A percentile compares a stretch with the other conserved stretches of the same genome.
Conservation (phyloP, 2,888 invertebrate species). For the Petrophora chlorosata region DNA sequence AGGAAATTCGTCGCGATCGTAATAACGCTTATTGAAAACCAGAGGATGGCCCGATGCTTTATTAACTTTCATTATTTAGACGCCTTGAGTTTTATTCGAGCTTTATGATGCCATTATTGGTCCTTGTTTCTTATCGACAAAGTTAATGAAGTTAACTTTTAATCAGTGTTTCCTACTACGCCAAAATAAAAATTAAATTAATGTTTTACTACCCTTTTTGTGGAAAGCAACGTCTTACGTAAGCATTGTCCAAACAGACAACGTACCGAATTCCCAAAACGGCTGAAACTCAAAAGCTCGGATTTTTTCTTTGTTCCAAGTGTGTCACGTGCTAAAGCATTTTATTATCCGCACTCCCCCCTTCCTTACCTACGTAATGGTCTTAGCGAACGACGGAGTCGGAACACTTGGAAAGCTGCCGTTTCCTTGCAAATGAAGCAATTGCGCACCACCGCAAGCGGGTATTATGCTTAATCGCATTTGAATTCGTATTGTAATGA, state of each 20-base stretch:
- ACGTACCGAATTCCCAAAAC: constrained; percentile 21
- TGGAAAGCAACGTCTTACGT: too few relatives aligned
- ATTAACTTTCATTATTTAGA: constrained; percentile 15
- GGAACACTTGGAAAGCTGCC: constrained; percentile 45
- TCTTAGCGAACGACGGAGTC: constrained; percentile 44
- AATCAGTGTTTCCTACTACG: too few relatives aligned
- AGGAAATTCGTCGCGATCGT: constrained; percentile 33
- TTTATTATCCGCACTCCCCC: constrained; percentile 63
- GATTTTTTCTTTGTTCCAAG: constrained; percentile 65
- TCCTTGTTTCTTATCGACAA: background rate
- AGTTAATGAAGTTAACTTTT: too few relatives aligned
- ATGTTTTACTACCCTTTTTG: too few relatives aligned
- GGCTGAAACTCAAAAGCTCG: constrained; percentile 52
- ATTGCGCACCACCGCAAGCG: constrained; percentile 42
- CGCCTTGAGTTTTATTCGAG: background rate
- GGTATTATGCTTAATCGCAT: constrained; percentile 40
- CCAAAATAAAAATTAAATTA: too few relatives aligned
- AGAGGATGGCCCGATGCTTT: constrained; percentile 18
- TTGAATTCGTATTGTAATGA: constrained; percentile 27
- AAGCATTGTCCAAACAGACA: too few relatives aligned
- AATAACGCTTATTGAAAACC: constrained; percentile 41
- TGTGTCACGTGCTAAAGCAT: constrained; percentile 72
- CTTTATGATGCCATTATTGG: background rate
- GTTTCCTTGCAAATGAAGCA: constrained; percentile 65
- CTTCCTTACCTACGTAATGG: constrained; percentile 22